Percentiles rank a stretch among this genome's conserved stretches.
Conservation (phyloP, 2,113 vertebrate genomes). For the Ammodytes dubius region DNA sequence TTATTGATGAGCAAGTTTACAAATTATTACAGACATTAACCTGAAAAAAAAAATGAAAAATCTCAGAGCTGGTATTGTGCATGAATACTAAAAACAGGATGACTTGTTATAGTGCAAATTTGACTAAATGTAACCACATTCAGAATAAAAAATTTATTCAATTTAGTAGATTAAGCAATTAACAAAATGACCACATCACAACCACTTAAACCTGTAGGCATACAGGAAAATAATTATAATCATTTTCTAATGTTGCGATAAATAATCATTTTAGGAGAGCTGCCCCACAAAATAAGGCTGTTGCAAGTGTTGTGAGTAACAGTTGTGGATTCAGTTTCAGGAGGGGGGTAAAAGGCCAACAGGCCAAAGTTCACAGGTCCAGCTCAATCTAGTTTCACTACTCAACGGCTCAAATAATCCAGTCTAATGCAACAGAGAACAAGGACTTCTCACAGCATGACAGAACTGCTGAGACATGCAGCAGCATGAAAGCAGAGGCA, state of each 20-base stretch:
- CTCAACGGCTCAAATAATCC: slow-evolving; percentile 18
- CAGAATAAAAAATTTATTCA: background rate
- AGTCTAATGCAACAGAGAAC: slow-evolving; percentile 57
- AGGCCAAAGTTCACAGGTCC: slow-evolving; percentile 50
- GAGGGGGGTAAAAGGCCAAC: slow-evolving; percentile 39
- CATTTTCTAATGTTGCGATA: too few relatives aligned
- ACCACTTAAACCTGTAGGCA: too few relatives aligned
- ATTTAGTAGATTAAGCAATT: background rate
- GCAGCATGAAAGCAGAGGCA: slow-evolving; percentile 2
- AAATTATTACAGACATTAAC: background rate
- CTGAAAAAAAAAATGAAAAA: background rate
- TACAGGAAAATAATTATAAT: too few relatives aligned
- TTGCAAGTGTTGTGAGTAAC: background rate
- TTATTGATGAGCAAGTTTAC: background rate
- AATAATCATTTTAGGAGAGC: background rate
- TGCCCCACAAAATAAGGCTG: background rate
- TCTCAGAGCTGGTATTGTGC: background rate
- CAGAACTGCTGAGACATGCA: slow-evolving; percentile 44
- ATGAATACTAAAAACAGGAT: background rate
- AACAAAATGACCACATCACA: background rate
- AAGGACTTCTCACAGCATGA: slow-evolving; percentile 55
- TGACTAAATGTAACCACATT: background rate
- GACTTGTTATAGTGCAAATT: background rate
- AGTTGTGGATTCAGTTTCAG: background rate
- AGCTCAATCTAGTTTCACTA: slow-evolving; percentile 27